Base-by-base conservation (phyloP, 2,113 vertebrate species). In the Aphyosemion australe region DNA sequence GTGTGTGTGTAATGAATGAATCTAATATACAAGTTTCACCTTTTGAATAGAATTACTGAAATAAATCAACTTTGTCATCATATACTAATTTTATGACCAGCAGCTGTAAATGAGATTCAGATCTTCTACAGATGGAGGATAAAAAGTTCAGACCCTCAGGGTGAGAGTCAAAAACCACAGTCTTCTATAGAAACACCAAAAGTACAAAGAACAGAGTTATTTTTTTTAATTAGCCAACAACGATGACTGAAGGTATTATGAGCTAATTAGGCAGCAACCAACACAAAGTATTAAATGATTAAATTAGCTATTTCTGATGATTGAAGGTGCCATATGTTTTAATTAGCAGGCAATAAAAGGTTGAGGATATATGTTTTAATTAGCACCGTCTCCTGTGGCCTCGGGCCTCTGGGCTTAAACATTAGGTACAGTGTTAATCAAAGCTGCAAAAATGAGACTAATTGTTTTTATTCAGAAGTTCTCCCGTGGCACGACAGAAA, bases 291-390 rank as follows among this genome's bases (percentile, higher is more conserved):
- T 76, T 50, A 31, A 56, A 79, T 74, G 72, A 88, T 86, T 83
- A 79, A 76, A 84, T 79, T 69, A 55, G 67, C 70, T 76, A 78
- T 88, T 89, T 84, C 61, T 87, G 85, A 85, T 37, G 12, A 84
- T 85, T 84, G 80, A 82, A 83, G 82, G 75, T 66, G 55, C 77
- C 76, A 89, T 90, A 86, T 85, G 86, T 89, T 87, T 89, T 90
- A 90, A 90, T 89, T 88, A 88, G 89, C 82, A 51, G 8, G 52
- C 76, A 65, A 58, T 47, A 50, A 62, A 76, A 82, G 55, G 53
- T 51, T 31, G 37, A 83, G 83, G 79, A 78, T 87, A 83, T 88
- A 90, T 89, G 78, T 89, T 89, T 90, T 89, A 90, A 90, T 90
- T 89, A 89, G 87, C 59, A 12, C 2, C 2, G 66, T 89, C 85